Evolutionary conservation across 2,888 invertebrate species (phyloP), one percentile per base, ranked within the genome.

Genomic region (Holacanthella duospinosa): DNA sequence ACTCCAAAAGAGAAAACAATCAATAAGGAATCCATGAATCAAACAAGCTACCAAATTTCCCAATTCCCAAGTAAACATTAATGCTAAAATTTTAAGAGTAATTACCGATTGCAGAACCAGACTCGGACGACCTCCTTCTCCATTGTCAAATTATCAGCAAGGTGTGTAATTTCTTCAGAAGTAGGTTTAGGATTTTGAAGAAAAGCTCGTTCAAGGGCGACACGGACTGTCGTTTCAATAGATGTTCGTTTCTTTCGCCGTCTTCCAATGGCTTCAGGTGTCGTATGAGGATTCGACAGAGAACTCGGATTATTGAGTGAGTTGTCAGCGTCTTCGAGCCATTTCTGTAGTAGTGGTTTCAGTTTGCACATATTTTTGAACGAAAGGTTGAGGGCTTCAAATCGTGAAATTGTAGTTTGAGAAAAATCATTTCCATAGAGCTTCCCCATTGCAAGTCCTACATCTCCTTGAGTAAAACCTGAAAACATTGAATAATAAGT

Each of bases 341-440:
- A 96, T 79, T 95, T 94, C 78, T 95, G 94, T 61, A 97, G 84
- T 69, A 99, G 82, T 24, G 97, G 97, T 79, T 97, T 96, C 76
- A 99, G 82, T 79, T 99, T 99, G 83, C 97, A 97, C 97, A 99
- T 99, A 79, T 99, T 99, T 80, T 99, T 99, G 82, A 97, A 97
- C 77, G 95, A 95, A 65, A 99, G 83, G 79, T 99, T 97, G 68
- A 97, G 82, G 27, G 97, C 97, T 79, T 99, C 97, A 79, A 99
- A 99, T 78, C 96, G 86, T 66, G 92, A 94, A 76, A 97, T 97
- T 67, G 97, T 99, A 66, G 97, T 99, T 80, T 99, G 97, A 61
- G 95, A 96, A 80, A 99, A 99, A 79, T 97, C 97, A 79, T 95
- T 95, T 68, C 95, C 95, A 78, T 96, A 96, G 48, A 97, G 83